Base-by-base conservation (phyloP, 2,113 vertebrate genomes). In the Sula dactylatra region DNA sequence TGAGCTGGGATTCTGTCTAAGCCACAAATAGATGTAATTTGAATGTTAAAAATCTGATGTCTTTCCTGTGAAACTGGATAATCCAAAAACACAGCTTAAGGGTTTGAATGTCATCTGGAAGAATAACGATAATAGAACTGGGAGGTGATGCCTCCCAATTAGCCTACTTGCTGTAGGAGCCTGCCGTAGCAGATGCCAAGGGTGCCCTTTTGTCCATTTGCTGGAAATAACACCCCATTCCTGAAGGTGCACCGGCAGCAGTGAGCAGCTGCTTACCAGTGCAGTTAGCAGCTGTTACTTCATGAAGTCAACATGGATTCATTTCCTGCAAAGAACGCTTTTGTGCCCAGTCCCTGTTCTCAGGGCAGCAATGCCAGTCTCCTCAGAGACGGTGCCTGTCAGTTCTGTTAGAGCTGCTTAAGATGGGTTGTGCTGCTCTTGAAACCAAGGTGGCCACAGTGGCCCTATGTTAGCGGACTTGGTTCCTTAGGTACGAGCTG, bases 261-360 rank as follows among this genome's bases (percentile, higher is more conserved):
- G 36, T 36, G 29, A 47, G 52, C 62, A 77, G 45, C 85, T 71
- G 85, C 38, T 62, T 45, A 38, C 34, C 27, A 16, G 52, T 15
- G 50, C 1, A 5, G 17, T 25, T 17, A 47, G 44, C 64, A 61
- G 70, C 77, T 61, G 64, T 10, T 47, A 4, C 13, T 26, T 19
- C 6, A 6, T 10, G 26, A 42, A 59, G 27, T 9, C n/a, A 4
- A 3, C 0, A 5, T 0, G 2, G 62, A 54, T 58, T 50, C 22
- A 2, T 27, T 36, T 31, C 38, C 58, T 13, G 19, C 18, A 34
- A 40, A 54, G 50, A 65, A 19, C 0, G 3, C 21, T 47, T 58
- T 65, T 82, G 38, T 32, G 31, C 5, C 49, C 59, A 26, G 31
- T 25, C 29, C 9, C 45, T 27, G 44, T 42, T 40, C 31, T n/a